Percentiles rank a stretch among this genome's conserved stretches.
Evolutionary conservation across 2,888 invertebrate species (phyloP).

Genomic region (Callyntrura guangdongensis): DNA sequence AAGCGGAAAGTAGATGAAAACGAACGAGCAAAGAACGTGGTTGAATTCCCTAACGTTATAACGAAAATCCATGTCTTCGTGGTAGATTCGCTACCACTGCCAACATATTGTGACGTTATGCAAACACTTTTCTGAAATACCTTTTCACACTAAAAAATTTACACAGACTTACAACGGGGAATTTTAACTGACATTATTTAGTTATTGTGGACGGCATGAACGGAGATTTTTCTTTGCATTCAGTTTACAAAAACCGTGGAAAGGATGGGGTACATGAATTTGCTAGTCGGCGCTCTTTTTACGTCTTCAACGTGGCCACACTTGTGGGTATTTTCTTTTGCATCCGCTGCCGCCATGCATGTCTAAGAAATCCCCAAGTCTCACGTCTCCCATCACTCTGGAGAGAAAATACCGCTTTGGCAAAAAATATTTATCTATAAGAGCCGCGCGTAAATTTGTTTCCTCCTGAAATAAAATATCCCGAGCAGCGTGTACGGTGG

Average conservation of each 20-base stretch:
- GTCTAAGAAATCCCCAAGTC: not conserved
- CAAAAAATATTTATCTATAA: not conserved
- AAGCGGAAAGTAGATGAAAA: not conserved
- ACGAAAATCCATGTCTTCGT: too few species aligned
- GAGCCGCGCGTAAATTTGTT: constrained; percentile 34
- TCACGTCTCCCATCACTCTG: constrained; percentile 18
- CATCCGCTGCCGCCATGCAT: not conserved
- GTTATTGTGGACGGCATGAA: not conserved
- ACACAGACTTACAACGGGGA: not conserved
- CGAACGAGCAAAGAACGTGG: too few species aligned
- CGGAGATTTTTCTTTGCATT: not conserved
- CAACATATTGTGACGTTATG: too few species aligned
- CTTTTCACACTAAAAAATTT: not conserved
- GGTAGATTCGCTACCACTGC: too few species aligned
- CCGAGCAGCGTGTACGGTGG: not conserved
- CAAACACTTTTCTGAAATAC: too few species aligned
- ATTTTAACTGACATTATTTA: not conserved
- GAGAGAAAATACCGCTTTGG: constrained; percentile 5
- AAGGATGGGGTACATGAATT: not conserved
- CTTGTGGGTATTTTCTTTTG: too few species aligned
- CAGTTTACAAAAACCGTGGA: not conserved
- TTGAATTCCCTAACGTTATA: too few species aligned
- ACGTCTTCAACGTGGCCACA: not conserved
- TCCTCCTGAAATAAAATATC: not conserved
- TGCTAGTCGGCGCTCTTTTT: too few species aligned